A percentile compares a stretch with the other conserved stretches of the same genome.
Evolutionary conservation across 2,797 vertebrate genomes (phyloP).

Genomic region (Cyprinella venusta): DNA sequence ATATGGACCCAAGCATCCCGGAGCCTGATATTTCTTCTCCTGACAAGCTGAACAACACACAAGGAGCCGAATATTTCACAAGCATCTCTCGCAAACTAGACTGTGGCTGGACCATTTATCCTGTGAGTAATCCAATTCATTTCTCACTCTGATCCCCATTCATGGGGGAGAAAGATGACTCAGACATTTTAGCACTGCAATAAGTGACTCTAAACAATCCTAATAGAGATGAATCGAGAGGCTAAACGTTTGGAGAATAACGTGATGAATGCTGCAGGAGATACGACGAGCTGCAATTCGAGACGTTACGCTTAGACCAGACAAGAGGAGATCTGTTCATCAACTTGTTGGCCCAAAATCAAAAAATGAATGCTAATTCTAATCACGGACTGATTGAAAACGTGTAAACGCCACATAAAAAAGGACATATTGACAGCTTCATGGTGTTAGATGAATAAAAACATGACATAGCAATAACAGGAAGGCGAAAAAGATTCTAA

Average conservation of each 20-base stretch:
- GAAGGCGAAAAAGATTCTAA: not conserved
- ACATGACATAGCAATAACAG: not conserved
- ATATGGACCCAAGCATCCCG: slow-evolving; percentile 11
- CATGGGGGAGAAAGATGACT: slow-evolving; percentile 49
- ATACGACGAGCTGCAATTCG: not conserved
- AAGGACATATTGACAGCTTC: not conserved
- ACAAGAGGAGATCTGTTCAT: slow-evolving; percentile 15
- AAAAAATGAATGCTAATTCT: not conserved
- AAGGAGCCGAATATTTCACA: slow-evolving; percentile 51
- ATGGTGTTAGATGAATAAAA: not conserved
- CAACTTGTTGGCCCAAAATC: slow-evolving; percentile 2
- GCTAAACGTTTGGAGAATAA: slow-evolving; percentile 5
- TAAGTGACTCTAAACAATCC: slow-evolving; percentile 51
- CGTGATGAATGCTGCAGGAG: slow-evolving; percentile 20
- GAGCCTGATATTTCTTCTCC: slow-evolving; percentile 34
- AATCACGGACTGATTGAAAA: not conserved
- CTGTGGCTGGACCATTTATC: slow-evolving; percentile 56
- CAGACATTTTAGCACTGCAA: slow-evolving; percentile 54
- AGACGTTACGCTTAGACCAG: not conserved
- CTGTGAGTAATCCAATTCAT: slow-evolving; percentile 53
- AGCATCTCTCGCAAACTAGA: slow-evolving; percentile 54
- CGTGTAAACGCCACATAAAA: not conserved
- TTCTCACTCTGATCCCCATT: slow-evolving; percentile 46
- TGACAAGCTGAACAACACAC: slow-evolving; percentile 18
- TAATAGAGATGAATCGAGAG: slow-evolving; percentile 48